phyloP scores from a whole-genome alignment of 2,113 vertebrate genomes.

The Gorsachius goisagi region DNA sequence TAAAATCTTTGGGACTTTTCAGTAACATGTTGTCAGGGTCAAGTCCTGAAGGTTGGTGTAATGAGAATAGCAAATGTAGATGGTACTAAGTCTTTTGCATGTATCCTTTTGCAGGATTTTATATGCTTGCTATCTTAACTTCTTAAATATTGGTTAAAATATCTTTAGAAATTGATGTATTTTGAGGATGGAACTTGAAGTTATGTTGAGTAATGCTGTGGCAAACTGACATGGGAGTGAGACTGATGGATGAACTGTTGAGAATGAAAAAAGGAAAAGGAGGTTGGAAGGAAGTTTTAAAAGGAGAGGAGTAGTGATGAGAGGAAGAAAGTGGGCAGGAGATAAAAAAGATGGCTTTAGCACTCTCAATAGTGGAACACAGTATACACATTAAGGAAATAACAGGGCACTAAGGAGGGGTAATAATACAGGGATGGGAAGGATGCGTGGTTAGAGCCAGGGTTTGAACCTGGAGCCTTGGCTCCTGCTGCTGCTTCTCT shows the following conservation, averaged over 20 bases:
- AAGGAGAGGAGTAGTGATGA: background rate
- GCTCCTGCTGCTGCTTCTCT: background rate
- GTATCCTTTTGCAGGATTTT: background rate
- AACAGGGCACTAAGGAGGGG: background rate
- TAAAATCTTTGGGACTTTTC: background rate
- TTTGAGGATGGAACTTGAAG: background rate
- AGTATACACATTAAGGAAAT: background rate
- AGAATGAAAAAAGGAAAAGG: background rate
- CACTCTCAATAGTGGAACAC: background rate
- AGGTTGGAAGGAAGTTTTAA: background rate
- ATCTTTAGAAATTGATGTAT: background rate
- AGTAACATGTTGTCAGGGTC: background rate
- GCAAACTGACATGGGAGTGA: background rate
- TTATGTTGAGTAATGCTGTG: background rate
- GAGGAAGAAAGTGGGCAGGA: background rate
- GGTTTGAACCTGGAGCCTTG: background rate
- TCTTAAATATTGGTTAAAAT: background rate
- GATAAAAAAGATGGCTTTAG: background rate
- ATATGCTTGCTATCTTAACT: background rate
- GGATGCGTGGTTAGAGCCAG: background rate
- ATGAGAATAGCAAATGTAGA: background rate
- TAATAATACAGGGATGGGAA: background rate
- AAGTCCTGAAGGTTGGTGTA: background rate
- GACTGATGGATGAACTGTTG: background rate
- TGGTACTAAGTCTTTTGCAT: background rate